Conservation (phyloP, 1,140 invertebrate species). For the Lethocerus indicus region DNA sequence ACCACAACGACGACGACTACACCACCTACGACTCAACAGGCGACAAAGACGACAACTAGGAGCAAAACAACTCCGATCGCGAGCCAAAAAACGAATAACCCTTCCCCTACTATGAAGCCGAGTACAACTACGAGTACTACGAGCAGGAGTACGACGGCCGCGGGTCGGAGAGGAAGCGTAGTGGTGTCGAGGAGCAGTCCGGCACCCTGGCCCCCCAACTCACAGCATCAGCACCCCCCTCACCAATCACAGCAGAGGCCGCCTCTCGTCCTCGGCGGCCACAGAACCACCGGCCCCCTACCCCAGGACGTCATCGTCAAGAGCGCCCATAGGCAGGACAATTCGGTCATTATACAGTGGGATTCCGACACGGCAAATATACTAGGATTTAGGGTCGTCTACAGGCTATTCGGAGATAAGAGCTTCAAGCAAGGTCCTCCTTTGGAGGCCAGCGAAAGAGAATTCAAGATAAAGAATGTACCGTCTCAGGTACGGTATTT, state of each 20-base stretch:
- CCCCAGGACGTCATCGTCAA: conserved; percentile 60
- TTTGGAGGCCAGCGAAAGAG: conserved; percentile 66
- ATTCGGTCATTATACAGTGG: conserved; percentile 80
- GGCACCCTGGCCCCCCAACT: no score
- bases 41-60: conserved; percentile 20
- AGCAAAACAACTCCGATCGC: conserved; percentile 19
- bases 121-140: conserved; percentile 12
- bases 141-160: conserved; percentile 25
- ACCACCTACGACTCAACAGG: conserved; percentile 9
- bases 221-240: no score
- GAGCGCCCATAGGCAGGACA: conserved; percentile 68
- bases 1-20: conserved; percentile 18
- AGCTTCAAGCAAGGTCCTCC: conserved; percentile 78
- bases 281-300: conserved; percentile 19
- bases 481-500: conserved; percentile 65
- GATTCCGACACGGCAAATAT: conserved; percentile 70
- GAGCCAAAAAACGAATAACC: conserved; percentile 20
- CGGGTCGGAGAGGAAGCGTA: conserved; percentile 12
- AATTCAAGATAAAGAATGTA: conserved; percentile 84
- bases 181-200: conserved; percentile 15
- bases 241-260: conserved; percentile 31
- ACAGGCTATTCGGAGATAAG: conserved; percentile 75
- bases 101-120: conserved; percentile 10
- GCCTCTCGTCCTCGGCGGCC: conserved; percentile 50
- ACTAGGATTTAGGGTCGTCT: conserved; percentile 74